Percentiles rank a stretch among this genome's conserved stretches.
Evolutionary conservation across 1,140 invertebrate genomes (phyloP).

Genomic region (Bombus terrestris): DNA sequence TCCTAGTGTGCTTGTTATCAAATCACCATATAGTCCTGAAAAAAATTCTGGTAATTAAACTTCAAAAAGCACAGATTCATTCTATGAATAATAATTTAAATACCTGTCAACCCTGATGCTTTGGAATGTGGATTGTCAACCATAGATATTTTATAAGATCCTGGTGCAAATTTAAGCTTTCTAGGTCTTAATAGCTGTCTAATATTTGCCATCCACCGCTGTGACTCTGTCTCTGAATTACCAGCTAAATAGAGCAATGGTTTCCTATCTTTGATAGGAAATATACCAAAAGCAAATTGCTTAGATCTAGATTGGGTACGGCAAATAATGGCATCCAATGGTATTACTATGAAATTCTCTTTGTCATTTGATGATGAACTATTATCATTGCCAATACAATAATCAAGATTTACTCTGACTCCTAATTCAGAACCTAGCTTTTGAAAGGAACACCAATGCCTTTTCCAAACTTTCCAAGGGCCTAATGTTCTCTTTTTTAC

Average conservation of each 20-base stretch:
- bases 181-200: conserved; percentile 81
- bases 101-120: conserved; percentile 80
- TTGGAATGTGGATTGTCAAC: conserved; percentile 84
- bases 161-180: conserved; percentile 73
- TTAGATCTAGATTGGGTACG: conserved; percentile 84
- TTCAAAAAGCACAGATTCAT: neutral
- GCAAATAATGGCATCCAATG: conserved; percentile 79
- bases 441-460: conserved; percentile 79
- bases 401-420: conserved; percentile 76
- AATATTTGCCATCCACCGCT: conserved; percentile 83
- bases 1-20: conserved; percentile 79
- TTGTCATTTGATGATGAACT: conserved; percentile 52
- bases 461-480: conserved; percentile 79
- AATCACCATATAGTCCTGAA: conserved; percentile 82
- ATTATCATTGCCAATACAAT: conserved; percentile 51
- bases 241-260: conserved; percentile 82
- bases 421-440: conserved; percentile 70
- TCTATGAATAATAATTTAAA: conserved; percentile 16
- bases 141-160: conserved; percentile 82
- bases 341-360: conserved; percentile 75
- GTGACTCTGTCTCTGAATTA: conserved; percentile 82
- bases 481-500: conserved; percentile 72
- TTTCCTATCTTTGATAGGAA: conserved; percentile 80
- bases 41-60: conserved; percentile 3
- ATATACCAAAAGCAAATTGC: conserved; percentile 84